A percentile compares a stretch with the other conserved stretches of the same genome.
Evolutionary conservation across 2,797 vertebrate species (phyloP).

Genomic region (Cuculus canorus): DNA sequence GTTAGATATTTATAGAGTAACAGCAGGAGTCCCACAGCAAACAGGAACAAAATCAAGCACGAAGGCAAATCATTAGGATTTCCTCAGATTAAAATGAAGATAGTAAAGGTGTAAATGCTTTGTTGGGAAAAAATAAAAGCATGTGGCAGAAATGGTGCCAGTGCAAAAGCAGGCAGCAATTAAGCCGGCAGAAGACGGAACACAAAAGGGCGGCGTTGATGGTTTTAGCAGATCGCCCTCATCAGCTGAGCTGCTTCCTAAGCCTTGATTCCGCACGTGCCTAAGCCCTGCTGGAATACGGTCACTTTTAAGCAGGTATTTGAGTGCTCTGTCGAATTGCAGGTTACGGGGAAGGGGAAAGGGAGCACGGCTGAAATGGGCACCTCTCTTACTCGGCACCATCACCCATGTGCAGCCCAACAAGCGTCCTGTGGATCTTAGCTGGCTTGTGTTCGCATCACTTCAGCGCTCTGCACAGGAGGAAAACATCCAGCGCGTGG

Average conservation of each 20-base stretch:
- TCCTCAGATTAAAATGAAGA: conserved; percentile 43
- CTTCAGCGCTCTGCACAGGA: rapidly evolving
- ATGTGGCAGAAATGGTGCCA: background rate
- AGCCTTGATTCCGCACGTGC: background rate
- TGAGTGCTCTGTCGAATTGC: background rate
- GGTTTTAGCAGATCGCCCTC: background rate
- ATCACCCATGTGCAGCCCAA: rapidly evolving
- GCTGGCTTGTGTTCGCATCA: rapidly evolving
- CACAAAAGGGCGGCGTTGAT: background rate
- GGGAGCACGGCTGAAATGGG: background rate
- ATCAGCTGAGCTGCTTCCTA: background rate
- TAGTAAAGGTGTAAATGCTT: conserved; percentile 5
- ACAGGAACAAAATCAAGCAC: conserved; percentile 22
- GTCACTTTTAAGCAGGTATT: background rate
- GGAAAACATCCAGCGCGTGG: background rate
- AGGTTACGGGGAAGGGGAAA: background rate
- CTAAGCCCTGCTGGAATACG: background rate
- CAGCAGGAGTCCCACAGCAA: conserved; percentile 33
- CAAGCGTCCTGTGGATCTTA: rapidly evolving
- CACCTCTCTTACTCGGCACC: rapidly evolving
- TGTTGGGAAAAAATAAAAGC: background rate
- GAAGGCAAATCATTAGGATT: conserved; percentile 53
- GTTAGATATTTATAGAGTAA: conserved; percentile 20
- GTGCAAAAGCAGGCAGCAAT: background rate
- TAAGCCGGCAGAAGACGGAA: conserved; percentile 4